These are phyloP conservation scores for Caenorhabditis remanei DNA, from an alignment of 1,140 invertebrate species.

Conservation along the genomic window DNA sequence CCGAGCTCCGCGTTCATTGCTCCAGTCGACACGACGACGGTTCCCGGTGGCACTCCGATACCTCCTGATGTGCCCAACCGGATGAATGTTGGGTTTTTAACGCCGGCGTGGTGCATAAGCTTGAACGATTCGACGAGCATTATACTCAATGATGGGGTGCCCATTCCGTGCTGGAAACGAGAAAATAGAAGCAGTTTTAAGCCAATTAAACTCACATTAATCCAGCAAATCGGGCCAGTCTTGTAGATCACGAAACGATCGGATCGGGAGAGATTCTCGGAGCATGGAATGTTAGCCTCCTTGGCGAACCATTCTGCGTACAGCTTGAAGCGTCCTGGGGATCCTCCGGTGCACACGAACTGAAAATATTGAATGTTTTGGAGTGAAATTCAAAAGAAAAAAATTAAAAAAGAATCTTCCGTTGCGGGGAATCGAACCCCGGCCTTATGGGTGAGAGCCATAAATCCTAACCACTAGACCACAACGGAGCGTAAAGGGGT, in stretches of 20 bases:
- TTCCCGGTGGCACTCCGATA: constrained; percentile 81
- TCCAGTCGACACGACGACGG: constrained; percentile 73
- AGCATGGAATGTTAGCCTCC: constrained; percentile 89
- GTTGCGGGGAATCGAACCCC: constrained; percentile 88
- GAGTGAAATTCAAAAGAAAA: background rate
- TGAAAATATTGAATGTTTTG: constrained; percentile 79
- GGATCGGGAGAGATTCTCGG: constrained; percentile 91
- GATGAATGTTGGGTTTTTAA: constrained; percentile 89
- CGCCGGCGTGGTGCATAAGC: constrained; percentile 89
- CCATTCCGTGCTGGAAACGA: constrained; percentile 88
- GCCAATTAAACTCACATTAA: constrained; percentile 85
- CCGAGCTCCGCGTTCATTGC: constrained; percentile 73
- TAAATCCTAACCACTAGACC: constrained; percentile 84
- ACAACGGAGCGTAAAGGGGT: constrained; percentile 43
- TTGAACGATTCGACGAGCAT: constrained; percentile 93
- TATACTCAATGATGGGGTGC: constrained; percentile 90
- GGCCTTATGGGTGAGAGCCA: constrained; percentile 87
- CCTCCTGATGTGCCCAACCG: constrained; percentile 94
- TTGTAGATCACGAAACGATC: constrained; percentile 97
- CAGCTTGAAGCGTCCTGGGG: constrained; percentile 91
- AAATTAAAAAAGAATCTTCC: constrained; percentile 7
- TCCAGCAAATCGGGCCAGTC: constrained; percentile 91
- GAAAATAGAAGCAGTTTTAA: no score
- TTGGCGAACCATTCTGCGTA: constrained; percentile 90
- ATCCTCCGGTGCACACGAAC: constrained; percentile 98